phyloP scores from a whole-genome alignment of 1,140 invertebrate species.

The Lasioglossum baleicum region DNA sequence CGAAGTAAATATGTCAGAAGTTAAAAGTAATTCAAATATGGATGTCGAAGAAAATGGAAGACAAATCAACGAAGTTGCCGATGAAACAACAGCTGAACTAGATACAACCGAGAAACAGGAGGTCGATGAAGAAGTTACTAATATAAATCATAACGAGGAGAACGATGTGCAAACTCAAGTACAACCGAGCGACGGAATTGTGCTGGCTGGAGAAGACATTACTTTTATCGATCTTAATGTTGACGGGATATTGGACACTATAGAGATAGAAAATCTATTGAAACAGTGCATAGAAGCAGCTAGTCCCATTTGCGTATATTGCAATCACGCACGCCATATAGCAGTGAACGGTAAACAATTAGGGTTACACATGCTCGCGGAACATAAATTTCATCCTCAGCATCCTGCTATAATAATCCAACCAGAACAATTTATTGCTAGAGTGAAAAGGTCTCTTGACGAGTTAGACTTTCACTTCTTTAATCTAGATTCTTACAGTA shows the following conservation, averaged over 20 bases:
- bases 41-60: slow-evolving; percentile 6
- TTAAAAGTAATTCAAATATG: not conserved
- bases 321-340: slow-evolving; percentile 90
- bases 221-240: slow-evolving; percentile 86
- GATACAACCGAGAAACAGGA: slow-evolving; percentile 2
- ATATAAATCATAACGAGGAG: not conserved
- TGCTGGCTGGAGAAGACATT: slow-evolving; percentile 83
- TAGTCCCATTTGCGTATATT: slow-evolving; percentile 87
- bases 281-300: slow-evolving; percentile 86
- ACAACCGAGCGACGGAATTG: slow-evolving; percentile 66
- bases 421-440: slow-evolving; percentile 83
- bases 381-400: slow-evolving; percentile 87
- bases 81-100: not conserved
- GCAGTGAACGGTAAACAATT: slow-evolving; percentile 90
- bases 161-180: slow-evolving; percentile 18
- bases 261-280: slow-evolving; percentile 85
- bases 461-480: slow-evolving; percentile 84
- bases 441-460: slow-evolving; percentile 84
- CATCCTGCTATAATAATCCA: slow-evolving; percentile 77
- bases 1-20: slow-evolving; percentile 29
- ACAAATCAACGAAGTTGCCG: slow-evolving; percentile 16
- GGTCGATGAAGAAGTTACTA: not conserved
- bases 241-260: slow-evolving; percentile 86
- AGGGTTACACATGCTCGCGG: slow-evolving; percentile 87
- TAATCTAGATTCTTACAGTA: slow-evolving; percentile 86